phyloP scores from a whole-genome alignment of 2,113 vertebrate species.

The Epinephelus cyanopodus region DNA sequence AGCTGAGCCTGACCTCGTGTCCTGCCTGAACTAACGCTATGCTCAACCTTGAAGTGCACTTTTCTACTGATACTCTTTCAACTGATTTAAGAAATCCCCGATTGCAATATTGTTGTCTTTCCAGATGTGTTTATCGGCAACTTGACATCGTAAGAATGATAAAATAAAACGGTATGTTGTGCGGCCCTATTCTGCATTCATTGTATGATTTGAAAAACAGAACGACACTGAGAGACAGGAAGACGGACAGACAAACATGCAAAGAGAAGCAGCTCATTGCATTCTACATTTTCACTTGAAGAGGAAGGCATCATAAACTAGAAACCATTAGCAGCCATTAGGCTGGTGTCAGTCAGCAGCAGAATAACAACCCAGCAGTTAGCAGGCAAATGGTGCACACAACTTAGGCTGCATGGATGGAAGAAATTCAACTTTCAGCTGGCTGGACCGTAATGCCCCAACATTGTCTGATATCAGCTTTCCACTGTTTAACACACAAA shows the following conservation, averaged over 20 bases:
- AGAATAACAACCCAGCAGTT: slow-evolving; percentile 66
- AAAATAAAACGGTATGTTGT: too few relatives aligned
- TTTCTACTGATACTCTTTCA: too few relatives aligned
- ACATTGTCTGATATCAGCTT: slow-evolving; percentile 42
- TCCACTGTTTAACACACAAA: neutral
- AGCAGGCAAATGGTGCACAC: slow-evolving; percentile 58
- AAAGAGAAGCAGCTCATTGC: slow-evolving; percentile 37
- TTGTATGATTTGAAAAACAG: neutral
- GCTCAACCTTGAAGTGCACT: too few relatives aligned
- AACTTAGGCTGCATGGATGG: slow-evolving; percentile 31
- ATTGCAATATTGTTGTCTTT: too few relatives aligned
- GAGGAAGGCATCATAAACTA: slow-evolving; percentile 66
- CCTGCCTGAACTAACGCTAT: too few relatives aligned
- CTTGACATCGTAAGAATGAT: too few relatives aligned
- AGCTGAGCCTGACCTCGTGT: too few relatives aligned
- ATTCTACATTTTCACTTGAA: slow-evolving; percentile 62
- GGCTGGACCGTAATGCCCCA: slow-evolving; percentile 4
- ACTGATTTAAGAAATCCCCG: too few relatives aligned
- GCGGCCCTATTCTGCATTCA: neutral
- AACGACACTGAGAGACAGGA: slow-evolving; percentile 7
- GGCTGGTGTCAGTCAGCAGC: slow-evolving; percentile 74
- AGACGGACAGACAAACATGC: slow-evolving; percentile 7
- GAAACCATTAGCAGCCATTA: slow-evolving; percentile 77
- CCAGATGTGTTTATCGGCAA: too few relatives aligned
- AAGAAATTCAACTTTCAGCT: slow-evolving; percentile 61